Evolutionary conservation across 2,797 vertebrate genomes (phyloP).

Genomic region (Pygocentrus nattereri): DNA sequence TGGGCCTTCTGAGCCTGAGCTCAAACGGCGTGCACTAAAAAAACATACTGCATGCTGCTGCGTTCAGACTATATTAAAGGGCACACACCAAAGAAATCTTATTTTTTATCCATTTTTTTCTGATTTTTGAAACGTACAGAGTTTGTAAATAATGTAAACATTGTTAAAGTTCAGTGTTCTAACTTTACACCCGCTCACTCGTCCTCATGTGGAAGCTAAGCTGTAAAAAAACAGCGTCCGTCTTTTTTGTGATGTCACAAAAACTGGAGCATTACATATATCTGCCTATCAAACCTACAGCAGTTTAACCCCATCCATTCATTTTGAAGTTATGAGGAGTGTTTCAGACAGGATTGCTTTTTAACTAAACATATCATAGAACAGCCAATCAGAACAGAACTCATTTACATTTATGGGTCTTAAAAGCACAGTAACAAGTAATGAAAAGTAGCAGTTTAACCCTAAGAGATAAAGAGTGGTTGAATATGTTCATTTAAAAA

Average conservation of each 20-base stretch:
- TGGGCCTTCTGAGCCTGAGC: conserved; percentile 21
- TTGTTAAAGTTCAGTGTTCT: neutral
- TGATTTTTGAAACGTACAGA: no score
- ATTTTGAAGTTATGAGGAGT: neutral
- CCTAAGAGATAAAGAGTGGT: no score
- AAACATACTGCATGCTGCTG: neutral
- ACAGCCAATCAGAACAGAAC: neutral
- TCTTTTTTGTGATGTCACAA: neutral
- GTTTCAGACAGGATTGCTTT: neutral
- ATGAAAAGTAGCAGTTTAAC: no score
- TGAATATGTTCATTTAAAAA: no score
- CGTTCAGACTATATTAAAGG: neutral
- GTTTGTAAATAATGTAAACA: no score
- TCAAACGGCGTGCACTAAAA: neutral
- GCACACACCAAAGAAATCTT: neutral
- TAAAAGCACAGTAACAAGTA: no score
- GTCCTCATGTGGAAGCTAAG: neutral
- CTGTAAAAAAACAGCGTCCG: no score
- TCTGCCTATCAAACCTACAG: neutral
- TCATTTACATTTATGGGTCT: neutral
- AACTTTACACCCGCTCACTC: no score
- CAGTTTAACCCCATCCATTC: neutral
- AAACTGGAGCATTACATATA: neutral
- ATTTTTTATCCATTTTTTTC: no score
- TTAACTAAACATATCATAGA: neutral